phyloP scores from a whole-genome alignment of 1,140 invertebrate species.

The Pseudomyrmex cubaensis region DNA sequence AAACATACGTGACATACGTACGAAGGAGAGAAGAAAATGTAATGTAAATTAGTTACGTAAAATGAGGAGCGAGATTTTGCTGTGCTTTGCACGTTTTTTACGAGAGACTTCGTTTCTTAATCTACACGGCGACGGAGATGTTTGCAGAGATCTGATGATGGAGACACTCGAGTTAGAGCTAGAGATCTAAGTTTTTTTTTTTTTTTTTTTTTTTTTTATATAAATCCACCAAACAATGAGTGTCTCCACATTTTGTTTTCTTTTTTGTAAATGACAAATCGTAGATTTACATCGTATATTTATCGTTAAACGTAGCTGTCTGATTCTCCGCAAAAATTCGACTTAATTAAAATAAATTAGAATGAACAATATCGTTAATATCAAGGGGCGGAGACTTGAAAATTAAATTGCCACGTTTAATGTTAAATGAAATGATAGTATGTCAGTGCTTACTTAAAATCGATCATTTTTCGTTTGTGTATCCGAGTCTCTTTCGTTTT shows the following conservation, averaged over 20 bases:
- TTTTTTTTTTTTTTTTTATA: too few species aligned
- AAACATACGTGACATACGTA: constrained; percentile 26
- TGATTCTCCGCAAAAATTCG: neutral
- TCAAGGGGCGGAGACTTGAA: neutral
- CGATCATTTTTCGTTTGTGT: neutral
- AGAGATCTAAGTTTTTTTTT: too few species aligned
- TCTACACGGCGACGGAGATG: constrained; percentile 17
- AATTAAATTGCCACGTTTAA: constrained; percentile 17
- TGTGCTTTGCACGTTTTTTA: constrained; percentile 33
- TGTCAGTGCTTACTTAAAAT: constrained; percentile 4
- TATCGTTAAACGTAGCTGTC: constrained; percentile 11
- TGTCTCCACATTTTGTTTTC: constrained; percentile 37
- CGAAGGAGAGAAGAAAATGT: constrained; percentile 6
- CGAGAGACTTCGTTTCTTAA: constrained; percentile 20
- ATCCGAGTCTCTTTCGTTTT: constrained; percentile 7
- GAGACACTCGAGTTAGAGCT: constrained; percentile 32
- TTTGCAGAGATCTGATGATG: constrained; percentile 26
- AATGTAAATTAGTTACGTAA: constrained; percentile 41
- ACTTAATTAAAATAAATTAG: neutral
- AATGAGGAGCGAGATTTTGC: constrained; percentile 19
- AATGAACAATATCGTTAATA: neutral
- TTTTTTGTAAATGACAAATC: constrained; percentile 1
- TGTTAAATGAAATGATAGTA: constrained; percentile 15
- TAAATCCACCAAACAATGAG: neutral
- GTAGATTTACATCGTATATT: constrained; percentile 9